Evolutionary conservation across 2,888 invertebrate species (phyloP), one percentile per base, ranked within the genome.

Genomic region (Sinhomidia bicolor): DNA sequence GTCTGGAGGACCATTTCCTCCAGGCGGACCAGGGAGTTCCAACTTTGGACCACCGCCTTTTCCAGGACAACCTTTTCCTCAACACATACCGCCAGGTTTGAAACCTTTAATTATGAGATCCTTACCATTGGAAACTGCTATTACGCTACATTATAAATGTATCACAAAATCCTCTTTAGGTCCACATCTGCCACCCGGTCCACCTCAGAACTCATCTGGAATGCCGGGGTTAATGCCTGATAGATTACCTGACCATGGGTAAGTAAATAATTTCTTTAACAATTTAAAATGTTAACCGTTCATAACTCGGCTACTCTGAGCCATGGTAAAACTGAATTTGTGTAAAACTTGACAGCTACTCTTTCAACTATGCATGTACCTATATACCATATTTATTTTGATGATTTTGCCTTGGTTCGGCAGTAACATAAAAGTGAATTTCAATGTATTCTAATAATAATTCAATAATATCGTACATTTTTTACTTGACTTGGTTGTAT

Each of bases 221-320:
- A 92, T 92, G 92, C 93, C 93, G 81, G 96, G 96, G 90, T 96
- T 97, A 90, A 97, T 96, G 93, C 96, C 97, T 93, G 96, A 97
- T 93, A 97, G 97, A 94, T 95, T 97, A 94, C 96, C 95, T 94
- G 97, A 96, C 93, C 96, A 96, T 94, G 96, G 96, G 95, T 96
- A 93, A 95, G 95, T 95, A 26, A 4, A 23, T 36, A 10, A 51
- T 36, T 54, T 41, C n/a, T n/a, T 78, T 20, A n/a, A n/a, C n/a
- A 20, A 29, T 51, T 71, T 26, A n/a, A 26, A 26, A 26, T 26
- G 12, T 41, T n/a, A 4, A 41, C 0, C 9, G 5, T 71, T 36
- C 17, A 41, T 32, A 32, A 12, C 12, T 47, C 17, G n/a, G 54
- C 3, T 10, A 60, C 9, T 2, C 20, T 60, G 60, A 57, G 7